These are phyloP conservation scores for Sarcophaga carnaria DNA, from an alignment of 2,888 invertebrate species.

Conservation along the genomic window DNA sequence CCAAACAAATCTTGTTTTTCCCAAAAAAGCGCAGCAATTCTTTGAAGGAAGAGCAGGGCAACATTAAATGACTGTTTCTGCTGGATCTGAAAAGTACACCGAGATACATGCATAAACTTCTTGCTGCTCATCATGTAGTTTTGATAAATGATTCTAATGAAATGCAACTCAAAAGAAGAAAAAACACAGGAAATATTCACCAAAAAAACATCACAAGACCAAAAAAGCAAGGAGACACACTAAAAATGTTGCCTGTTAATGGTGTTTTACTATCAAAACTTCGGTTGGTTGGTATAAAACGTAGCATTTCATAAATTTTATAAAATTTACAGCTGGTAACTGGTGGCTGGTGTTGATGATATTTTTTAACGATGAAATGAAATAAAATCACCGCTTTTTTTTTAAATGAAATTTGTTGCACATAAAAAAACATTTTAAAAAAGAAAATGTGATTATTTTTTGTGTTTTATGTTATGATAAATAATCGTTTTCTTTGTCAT, in stretches of 20 bases:
- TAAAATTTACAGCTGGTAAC: background rate
- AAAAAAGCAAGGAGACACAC: constrained; percentile 14
- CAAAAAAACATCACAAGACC: background rate
- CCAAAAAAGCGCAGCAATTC: too few relatives aligned
- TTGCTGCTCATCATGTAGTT: constrained; percentile 52
- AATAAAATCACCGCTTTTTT: background rate
- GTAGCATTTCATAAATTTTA: background rate
- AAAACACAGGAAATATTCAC: background rate
- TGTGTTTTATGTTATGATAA: constrained; percentile 36
- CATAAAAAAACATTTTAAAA: background rate
- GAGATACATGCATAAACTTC: constrained; percentile 3
- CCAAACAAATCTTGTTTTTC: too few relatives aligned
- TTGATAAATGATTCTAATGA: constrained; percentile 63
- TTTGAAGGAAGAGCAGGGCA: background rate
- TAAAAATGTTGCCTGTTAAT: constrained; percentile 1
- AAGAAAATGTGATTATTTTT: constrained; percentile 17
- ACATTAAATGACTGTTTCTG: constrained; percentile 29
- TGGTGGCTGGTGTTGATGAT: too few relatives aligned
- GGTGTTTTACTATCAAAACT: background rate
- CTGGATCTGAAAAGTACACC: background rate
- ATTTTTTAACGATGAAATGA: background rate
- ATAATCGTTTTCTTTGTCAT: constrained; percentile 48
- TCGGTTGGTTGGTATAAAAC: background rate
- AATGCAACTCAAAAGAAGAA: background rate
- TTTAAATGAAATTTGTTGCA: constrained; percentile 19